Evolutionary conservation across 2,888 invertebrate genomes (phyloP), one percentile per base, ranked within the genome.

Genomic region (Autographa pulchrina): DNA sequence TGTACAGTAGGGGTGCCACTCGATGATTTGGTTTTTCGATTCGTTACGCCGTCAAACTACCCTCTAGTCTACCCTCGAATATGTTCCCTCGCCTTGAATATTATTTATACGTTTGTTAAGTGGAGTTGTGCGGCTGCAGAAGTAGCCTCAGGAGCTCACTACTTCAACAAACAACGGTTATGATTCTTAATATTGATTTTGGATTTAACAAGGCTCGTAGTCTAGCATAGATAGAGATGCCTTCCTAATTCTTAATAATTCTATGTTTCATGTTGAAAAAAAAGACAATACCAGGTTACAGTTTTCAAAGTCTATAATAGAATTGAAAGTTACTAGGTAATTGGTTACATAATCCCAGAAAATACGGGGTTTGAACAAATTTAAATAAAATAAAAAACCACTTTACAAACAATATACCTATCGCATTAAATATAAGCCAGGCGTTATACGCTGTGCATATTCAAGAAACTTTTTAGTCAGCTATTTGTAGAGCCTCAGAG

Each of bases 101-200:
- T 96, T 96, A 96, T 96, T 96, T 96, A 96, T 96, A 95, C 94
- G 95, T 94, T 92, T 94, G 96, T 95, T 96, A 95, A 96, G 96
- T 96, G 95, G 94, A 94, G 93, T 92, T 93, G 92, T 91, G 91
- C 91, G 90, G 78, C 84, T 89, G 89, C 92, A 92, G 93, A 93
- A 95, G 95, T 95, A 89, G 93, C 93, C 91, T 89, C 88, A 85
- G 88, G 90, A 92, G 93, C 94, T 95, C 92, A 94, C 94, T 92
- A 94, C 95, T 95, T 94, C 93, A 93, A 92, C 94, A 95, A 95
- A 95, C 94, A 95, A 92, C 89, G 91, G 91, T 90, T 93, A 91
- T 93, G 93, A 94, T 94, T 94, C 91, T 89, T 88, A 89, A 90
- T 91, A 93, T 93, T 88, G 92, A 93, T 91, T 88, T 82, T 77